These are phyloP conservation scores for Crax fasciolata DNA, from an alignment of 2,797 vertebrate genomes.

Conservation along the genomic window DNA sequence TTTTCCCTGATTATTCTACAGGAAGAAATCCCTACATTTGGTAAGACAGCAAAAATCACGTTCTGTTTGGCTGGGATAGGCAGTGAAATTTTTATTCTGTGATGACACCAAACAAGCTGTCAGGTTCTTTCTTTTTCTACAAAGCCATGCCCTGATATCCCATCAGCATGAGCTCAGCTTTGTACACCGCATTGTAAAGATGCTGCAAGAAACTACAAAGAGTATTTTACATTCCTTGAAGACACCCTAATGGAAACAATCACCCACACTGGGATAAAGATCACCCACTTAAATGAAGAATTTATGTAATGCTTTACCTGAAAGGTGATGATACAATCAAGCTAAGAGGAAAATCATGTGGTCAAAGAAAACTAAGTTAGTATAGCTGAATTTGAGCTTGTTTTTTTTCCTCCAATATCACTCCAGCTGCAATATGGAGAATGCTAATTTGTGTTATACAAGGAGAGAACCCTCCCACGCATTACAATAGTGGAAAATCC, in stretches of 20 bases:
- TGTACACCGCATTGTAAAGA: background rate
- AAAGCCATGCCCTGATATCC: background rate
- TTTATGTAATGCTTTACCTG: background rate
- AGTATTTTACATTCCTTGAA: background rate
- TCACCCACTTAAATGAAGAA: constrained; percentile 19
- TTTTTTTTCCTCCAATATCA: background rate
- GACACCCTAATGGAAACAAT: background rate
- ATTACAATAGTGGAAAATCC: background rate
- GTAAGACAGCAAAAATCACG: background rate
- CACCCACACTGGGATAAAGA: background rate
- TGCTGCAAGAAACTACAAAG: background rate
- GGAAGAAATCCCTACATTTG: background rate
- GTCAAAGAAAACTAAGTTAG: constrained; percentile 38
- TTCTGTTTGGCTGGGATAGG: background rate
- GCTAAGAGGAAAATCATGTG: background rate
- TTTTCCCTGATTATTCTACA: background rate
- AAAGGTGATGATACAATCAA: background rate
- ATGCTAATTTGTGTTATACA: constrained; percentile 37
- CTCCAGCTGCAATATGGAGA: constrained; percentile 9
- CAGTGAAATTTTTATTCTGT: background rate
- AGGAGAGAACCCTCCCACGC: constrained; percentile 51
- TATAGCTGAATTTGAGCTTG: background rate
- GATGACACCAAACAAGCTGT: background rate
- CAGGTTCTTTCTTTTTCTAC: background rate
- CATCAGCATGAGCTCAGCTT: background rate